Evolutionary conservation across 2,888 invertebrate genomes (phyloP).

Genomic region (Lasioglossum marginatum): DNA sequence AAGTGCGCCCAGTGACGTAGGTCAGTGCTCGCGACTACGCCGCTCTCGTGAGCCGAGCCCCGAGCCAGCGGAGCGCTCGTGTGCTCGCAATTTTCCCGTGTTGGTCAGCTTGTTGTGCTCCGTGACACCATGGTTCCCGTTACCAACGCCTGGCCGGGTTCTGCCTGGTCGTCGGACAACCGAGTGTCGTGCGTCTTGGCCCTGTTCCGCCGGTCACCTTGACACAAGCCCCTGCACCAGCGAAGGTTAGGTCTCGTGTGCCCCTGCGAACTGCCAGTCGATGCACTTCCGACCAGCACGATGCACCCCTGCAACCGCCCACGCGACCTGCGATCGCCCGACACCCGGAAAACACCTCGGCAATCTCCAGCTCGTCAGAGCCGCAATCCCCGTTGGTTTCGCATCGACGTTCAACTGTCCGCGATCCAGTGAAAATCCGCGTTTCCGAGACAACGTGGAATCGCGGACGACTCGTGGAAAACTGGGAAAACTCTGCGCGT

Average conservation of each 20-base stretch:
- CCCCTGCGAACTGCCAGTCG: constrained; percentile 30
- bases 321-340: background rate
- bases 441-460: background rate
- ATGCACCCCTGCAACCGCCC: background rate
- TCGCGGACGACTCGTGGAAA: constrained; percentile 3
- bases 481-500: background rate
- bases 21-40: constrained; percentile 75
- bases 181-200: constrained; percentile 34
- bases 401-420: background rate
- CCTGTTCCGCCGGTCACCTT: constrained; percentile 36
- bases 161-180: background rate
- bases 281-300: constrained; percentile 12
- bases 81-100: background rate
- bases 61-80: background rate
- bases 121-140: constrained; percentile 42
- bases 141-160: background rate
- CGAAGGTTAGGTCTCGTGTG: constrained; percentile 50
- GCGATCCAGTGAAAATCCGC: background rate
- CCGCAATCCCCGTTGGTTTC: background rate
- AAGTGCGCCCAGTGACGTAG: constrained; percentile 76
- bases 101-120: background rate
- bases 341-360: background rate
- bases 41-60: constrained; percentile 54
- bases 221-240: constrained; percentile 33
- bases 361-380: background rate